A percentile compares a stretch with the other conserved stretches of the same genome.
Conservation (phyloP, 2,113 vertebrate species). For the Lophotis ruficrista region DNA sequence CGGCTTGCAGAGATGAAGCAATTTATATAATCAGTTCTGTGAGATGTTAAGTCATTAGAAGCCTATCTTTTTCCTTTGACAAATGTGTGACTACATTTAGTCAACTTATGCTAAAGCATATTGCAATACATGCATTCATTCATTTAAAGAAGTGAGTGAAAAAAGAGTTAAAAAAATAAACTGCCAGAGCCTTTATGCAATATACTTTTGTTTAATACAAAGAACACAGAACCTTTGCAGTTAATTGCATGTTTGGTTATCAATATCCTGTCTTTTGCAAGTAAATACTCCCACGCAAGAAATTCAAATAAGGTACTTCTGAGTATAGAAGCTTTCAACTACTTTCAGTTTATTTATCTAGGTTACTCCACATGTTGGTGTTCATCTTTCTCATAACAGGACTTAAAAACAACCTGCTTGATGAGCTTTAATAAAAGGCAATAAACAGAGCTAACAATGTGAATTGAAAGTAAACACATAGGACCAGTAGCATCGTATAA, state of each 20-base stretch:
- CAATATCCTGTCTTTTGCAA: constrained; percentile 47
- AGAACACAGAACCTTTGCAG: background rate
- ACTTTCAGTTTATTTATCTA: constrained; percentile 36
- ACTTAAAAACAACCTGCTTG: background rate
- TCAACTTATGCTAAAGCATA: background rate
- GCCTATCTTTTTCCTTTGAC: background rate
- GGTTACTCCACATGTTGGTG: background rate
- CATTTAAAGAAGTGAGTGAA: background rate
- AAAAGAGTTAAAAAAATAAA: background rate
- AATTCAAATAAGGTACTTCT: constrained; percentile 21
- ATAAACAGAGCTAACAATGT: background rate
- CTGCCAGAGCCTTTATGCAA: background rate
- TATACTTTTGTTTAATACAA: background rate
- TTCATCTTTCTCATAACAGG: constrained; percentile 13
- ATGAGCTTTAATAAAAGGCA: constrained; percentile 19
- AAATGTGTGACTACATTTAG: background rate
- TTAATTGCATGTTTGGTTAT: constrained; percentile 31
- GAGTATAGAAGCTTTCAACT: constrained; percentile 10
- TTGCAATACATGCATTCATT: background rate
- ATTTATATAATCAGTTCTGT: background rate
- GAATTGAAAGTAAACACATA: constrained; percentile 22
- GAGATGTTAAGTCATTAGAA: constrained; percentile 17
- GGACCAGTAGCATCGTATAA: background rate
- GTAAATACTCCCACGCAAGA: constrained; percentile 40
- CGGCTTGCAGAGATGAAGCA: background rate